Evolutionary conservation across 2,888 invertebrate species (phyloP).

Genomic region (Lycia hirtaria): DNA sequence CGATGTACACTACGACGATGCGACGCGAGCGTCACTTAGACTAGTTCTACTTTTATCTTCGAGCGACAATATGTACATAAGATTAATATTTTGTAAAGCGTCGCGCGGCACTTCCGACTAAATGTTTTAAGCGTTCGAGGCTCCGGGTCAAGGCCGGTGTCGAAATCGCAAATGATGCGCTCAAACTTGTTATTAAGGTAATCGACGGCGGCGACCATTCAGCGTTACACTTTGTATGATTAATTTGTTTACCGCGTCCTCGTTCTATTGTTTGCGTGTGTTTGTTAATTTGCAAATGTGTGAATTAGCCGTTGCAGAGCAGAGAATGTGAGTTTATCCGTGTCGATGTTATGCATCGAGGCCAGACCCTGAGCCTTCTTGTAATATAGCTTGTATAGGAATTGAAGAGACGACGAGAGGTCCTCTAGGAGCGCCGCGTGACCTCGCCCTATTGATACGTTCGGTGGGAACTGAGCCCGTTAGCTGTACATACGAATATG

Average conservation of each 20-base stretch:
- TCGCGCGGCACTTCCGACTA: conserved; percentile 63
- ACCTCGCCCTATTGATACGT: conserved; percentile 69
- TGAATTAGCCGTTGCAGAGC: conserved; percentile 4
- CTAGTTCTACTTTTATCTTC: conserved; percentile 79
- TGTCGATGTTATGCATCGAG: conserved; percentile 9
- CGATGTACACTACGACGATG: conserved; percentile 33
- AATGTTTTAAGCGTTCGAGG: conserved; percentile 43
- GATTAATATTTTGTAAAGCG: conserved; percentile 81
- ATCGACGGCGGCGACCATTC: conserved; percentile 45
- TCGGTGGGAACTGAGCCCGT: conserved; percentile 69
- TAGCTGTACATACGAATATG: conserved; percentile 74
- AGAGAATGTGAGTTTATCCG: neutral
- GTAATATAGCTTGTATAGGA: conserved; percentile 67
- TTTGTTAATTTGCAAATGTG: conserved; percentile 11
- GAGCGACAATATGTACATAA: conserved; percentile 86
- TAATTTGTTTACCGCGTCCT: conserved; percentile 20
- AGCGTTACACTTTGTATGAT: conserved; percentile 15
- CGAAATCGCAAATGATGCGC: conserved; percentile 39
- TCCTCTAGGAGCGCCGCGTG: conserved; percentile 64
- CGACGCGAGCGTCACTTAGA: conserved; percentile 54
- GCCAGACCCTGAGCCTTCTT: conserved; percentile 40
- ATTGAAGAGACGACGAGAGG: conserved; percentile 60
- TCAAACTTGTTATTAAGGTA: conserved; percentile 35
- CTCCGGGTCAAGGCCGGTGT: conserved; percentile 37
- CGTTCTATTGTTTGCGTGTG: conserved; percentile 9